These are phyloP conservation scores for Panagrolaimus sp. DNA, from an alignment of 1,140 invertebrate species.

Conservation along the genomic window DNA sequence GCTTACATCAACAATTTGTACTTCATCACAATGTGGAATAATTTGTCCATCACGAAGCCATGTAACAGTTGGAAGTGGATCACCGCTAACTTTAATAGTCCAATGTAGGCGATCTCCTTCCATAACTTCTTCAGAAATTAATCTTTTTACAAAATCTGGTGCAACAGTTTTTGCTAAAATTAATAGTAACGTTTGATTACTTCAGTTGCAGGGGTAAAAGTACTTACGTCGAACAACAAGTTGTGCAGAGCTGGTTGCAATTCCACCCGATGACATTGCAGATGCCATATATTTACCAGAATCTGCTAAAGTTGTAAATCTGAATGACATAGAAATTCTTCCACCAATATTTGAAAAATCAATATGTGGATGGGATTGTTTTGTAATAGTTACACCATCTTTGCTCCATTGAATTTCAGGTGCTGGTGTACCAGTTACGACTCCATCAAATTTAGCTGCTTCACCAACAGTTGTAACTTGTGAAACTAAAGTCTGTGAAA, in stretches of 20 bases:
- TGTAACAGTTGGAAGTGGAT: conserved; percentile 61
- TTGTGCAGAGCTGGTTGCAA: conserved; percentile 61
- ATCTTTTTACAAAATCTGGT: conserved; percentile 60
- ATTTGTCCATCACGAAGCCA: conserved; percentile 62
- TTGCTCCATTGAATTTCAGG: conserved; percentile 54
- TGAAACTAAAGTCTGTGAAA: conserved; percentile 53
- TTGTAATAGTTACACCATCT: conserved; percentile 42
- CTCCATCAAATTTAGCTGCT: conserved; percentile 50
- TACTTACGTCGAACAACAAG: conserved; percentile 53
- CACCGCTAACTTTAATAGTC: conserved; percentile 60
- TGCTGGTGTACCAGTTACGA: conserved; percentile 46
- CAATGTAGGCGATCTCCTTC: conserved; percentile 61
- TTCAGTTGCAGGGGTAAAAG: too few species aligned
- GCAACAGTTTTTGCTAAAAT: conserved; percentile 61
- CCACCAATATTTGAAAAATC: conserved; percentile 40
- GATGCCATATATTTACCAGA: conserved; percentile 56
- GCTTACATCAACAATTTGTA: conserved; percentile 47
- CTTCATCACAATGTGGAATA: conserved; percentile 60
- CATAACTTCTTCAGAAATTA: conserved; percentile 57
- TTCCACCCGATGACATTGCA: conserved; percentile 61
- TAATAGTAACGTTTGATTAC: too few species aligned
- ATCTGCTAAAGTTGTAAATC: conserved; percentile 18
- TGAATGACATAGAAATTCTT: conserved; percentile 37
- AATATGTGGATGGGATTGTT: conserved; percentile 28
- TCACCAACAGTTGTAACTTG: conserved; percentile 46